These are phyloP conservation scores for Xiphorhynchus erythropygius DNA, from an alignment of 2,797 vertebrate species.

Conservation along the genomic window DNA sequence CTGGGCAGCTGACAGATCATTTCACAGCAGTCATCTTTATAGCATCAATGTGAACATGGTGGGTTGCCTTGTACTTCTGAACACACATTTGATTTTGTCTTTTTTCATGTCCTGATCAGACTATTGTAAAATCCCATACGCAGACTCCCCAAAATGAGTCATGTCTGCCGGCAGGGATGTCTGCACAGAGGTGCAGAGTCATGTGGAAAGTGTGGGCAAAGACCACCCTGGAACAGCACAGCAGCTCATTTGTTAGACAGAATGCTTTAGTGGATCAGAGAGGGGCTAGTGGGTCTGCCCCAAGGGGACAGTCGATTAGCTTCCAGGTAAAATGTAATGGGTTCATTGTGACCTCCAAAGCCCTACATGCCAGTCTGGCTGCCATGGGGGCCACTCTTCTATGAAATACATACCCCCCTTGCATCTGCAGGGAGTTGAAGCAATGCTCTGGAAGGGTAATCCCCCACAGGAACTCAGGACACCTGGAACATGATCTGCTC, in stretches of 20 bases:
- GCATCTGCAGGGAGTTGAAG: background rate
- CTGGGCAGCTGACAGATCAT: background rate
- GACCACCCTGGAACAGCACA: background rate
- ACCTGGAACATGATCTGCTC: background rate
- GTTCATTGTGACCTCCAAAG: background rate
- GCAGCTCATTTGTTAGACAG: background rate
- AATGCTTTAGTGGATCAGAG: background rate
- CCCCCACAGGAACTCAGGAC: background rate
- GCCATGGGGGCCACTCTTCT: background rate
- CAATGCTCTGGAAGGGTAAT: background rate
- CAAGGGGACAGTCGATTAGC: background rate
- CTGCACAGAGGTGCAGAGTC: background rate
- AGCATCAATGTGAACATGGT: background rate
- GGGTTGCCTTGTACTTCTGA: background rate
- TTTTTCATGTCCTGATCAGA: background rate
- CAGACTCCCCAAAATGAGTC: conserved; percentile 37
- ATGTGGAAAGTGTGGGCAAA: background rate
- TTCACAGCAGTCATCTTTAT: background rate
- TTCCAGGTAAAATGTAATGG: background rate
- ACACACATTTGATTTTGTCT: background rate
- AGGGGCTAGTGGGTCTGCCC: background rate
- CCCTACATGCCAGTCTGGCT: background rate
- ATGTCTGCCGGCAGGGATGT: background rate
- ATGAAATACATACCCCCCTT: rapidly evolving
- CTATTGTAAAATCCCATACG: background rate